Conservation (phyloP, 2,797 vertebrate species). For the Mormyrus proboscirostris region DNA sequence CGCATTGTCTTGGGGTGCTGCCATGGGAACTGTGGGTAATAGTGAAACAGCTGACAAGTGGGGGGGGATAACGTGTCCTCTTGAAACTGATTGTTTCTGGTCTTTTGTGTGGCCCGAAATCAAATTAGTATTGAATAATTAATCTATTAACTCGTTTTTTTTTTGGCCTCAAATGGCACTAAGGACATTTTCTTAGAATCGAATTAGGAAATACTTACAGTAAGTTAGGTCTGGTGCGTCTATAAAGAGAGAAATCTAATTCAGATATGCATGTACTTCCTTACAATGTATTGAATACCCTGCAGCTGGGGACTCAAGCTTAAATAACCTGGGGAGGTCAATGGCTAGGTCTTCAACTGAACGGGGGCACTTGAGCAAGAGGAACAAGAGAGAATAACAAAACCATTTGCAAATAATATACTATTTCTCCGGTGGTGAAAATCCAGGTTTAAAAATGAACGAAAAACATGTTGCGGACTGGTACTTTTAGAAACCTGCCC, state of each 20-base stretch:
- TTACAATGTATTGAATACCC: background rate
- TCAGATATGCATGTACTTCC: background rate
- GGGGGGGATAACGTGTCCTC: background rate
- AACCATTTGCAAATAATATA: background rate
- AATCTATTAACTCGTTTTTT: background rate
- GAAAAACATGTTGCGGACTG: background rate
- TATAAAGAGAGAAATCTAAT: background rate
- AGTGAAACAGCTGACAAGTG: background rate
- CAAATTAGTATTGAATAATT: slow-evolving; percentile 4
- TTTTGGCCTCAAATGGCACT: background rate
- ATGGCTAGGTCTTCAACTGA: background rate
- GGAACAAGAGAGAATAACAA: background rate
- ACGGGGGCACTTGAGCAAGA: background rate
- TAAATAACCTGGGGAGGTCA: background rate
- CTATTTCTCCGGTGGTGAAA: background rate
- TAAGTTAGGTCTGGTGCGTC: background rate
- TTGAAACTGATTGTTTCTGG: background rate
- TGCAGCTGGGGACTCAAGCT: background rate
- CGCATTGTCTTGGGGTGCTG: background rate
- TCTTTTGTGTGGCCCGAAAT: background rate
- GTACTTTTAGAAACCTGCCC: background rate
- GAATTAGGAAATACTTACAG: background rate
- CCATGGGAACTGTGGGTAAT: background rate
- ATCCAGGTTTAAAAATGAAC: background rate
- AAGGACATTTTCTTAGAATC: background rate